Evolutionary conservation across 2,797 vertebrate genomes (phyloP).

Genomic region (Malacoraja senta): DNA sequence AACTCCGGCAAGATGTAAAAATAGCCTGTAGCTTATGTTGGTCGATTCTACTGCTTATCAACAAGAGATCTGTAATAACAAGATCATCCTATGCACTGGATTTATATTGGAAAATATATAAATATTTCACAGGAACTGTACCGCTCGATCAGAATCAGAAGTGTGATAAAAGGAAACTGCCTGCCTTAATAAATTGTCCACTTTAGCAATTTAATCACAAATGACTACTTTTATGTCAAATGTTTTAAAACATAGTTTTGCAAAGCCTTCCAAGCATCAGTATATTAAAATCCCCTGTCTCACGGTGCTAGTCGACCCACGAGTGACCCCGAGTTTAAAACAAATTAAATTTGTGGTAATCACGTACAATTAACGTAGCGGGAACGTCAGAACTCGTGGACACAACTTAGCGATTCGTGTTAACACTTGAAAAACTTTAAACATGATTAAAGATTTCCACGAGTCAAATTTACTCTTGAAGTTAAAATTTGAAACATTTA

Average conservation of each 20-base stretch:
- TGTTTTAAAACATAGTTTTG: not conserved
- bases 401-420: no score
- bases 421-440: no score
- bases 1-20: not conserved
- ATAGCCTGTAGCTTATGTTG: not conserved
- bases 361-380: no score
- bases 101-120: slow-evolving; percentile 14
- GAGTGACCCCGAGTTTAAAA: no score
- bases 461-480: no score
- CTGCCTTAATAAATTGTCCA: slow-evolving; percentile 29
- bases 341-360: no score
- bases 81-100: not conserved
- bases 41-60: not conserved
- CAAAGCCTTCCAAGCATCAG: not conserved
- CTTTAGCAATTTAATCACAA: slow-evolving; percentile 12
- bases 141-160: not conserved
- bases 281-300: no score
- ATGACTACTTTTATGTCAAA: not conserved
- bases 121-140: not conserved
- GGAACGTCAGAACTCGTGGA: no score
- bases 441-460: no score
- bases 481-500: no score
- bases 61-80: not conserved
- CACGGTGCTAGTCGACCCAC: no score
- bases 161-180: not conserved